Base-by-base conservation (phyloP, 2,888 invertebrate genomes). In the Odontomyia ornata region DNA sequence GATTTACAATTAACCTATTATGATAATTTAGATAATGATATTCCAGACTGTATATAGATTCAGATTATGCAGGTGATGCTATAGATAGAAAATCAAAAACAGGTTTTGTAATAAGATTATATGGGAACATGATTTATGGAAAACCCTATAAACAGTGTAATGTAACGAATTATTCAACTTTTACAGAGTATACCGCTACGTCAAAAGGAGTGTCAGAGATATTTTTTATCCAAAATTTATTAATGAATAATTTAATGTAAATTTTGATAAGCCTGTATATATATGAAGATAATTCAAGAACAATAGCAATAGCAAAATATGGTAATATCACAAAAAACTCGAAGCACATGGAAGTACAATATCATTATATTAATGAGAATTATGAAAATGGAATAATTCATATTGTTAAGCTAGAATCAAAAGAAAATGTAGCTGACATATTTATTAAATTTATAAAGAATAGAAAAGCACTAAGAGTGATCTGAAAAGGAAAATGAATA, bases 61-160 rank as follows among this genome's bases (percentile, higher is more conserved):
- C 85, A 21, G 84, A 84, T 73, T 84, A 82, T 80, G 84, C 84
- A 80, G 84, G 82, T 11, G 83, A 83, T 78, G 80, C 77, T 52
- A 0, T 75, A 25, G 77, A 80, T 47, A 76, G 78, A 65, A 80
- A 77, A 57, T 81, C 77, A 65, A 79, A 81, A 4, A 80, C 83
- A n/a, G 84, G 84, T 4, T 84, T 78, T 81, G 67, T 83, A 1
- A 83, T 85, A 30, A 82, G 82, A 83, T 77, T 84, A 3, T 84
- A 79, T 82, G 82, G 82, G 52, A 84, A 84, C 75, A 64, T 80
- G 27, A 80, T 84, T 64, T 82, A 77, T 80, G 84, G 83, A 83
- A 84, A 84, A 82, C 79, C 83, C 60, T 64, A 27, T 9, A 84
- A 84, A 82, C 83, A 84, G 82, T 5, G 36, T 36, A 36, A 3